Evolutionary conservation across 2,113 vertebrate genomes (phyloP), one percentile per base, ranked within the genome.

Genomic region (Lasiurus borealis): DNA sequence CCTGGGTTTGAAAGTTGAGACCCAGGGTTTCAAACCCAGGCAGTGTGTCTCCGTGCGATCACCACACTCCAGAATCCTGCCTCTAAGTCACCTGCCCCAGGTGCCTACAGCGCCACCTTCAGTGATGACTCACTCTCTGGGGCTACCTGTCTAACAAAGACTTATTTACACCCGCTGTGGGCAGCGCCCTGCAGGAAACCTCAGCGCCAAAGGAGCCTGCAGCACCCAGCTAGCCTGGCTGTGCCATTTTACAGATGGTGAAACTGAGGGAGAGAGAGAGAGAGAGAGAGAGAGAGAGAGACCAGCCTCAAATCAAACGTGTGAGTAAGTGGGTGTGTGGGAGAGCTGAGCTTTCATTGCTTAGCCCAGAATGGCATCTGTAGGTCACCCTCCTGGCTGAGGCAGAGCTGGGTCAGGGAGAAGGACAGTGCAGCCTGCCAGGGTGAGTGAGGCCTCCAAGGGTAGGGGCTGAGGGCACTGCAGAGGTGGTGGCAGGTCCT

Each of bases 1-100:
- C 71, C 59, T 27, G n/a, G 81, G 31, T 50, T 57, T 57, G 59
- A 81, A 88, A 46, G 57, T 23, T 16, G 66, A 95, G 76, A 46
- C 9, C 54, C 75, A 16, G 66, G 29, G 3, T 40, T 64, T 82
- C 40, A 64, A 25, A 27, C 72, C 4, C 68, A 40, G 62, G 48
- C 48, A 57, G 68, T 36, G 11, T 27, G 68, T 54, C 11, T 21
- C 2, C 5, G 40, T 6, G 13, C 2, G 15, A 69, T 19, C 90
- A 11, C 40, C n/a, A 5, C 8, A 5, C n/a, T 23, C 13, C 6
- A 23, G 18, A 52, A 50, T 44, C 76, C 57, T 27, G 80, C 77
- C 34, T 64, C 66, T 44, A 16, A 73, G n/a, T 29, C 6, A 14
- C 18, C 34, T 64, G 23, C 27, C 10, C n/a, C 52, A 29, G 27